These are phyloP conservation scores for Apostichopus japonicus DNA, from an alignment of 35 echinoderm and acorn worm genomes.

Conservation along the genomic window DNA sequence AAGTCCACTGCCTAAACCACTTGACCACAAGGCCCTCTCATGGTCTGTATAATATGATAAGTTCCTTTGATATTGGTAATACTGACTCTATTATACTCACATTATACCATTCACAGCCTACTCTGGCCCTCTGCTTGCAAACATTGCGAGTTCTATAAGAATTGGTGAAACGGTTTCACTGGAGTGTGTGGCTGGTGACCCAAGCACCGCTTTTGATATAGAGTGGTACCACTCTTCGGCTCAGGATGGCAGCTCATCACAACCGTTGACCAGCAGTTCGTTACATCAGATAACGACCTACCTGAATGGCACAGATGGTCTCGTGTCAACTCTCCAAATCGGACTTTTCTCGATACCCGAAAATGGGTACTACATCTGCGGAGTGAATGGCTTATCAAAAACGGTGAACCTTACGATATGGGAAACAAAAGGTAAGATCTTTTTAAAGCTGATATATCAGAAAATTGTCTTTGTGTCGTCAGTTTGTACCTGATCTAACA, in stretches of 20 bases:
- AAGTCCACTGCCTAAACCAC: too few relatives aligned
- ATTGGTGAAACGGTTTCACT: not conserved
- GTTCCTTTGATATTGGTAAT: too few relatives aligned
- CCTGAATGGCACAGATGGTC: not conserved
- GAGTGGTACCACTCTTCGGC: not conserved
- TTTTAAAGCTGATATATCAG: not conserved
- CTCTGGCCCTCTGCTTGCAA: not conserved
- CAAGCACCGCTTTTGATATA: conserved; percentile 13
- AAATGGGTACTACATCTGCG: conserved; percentile 2
- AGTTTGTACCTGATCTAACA: too few relatives aligned
- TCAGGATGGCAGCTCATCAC: not conserved
- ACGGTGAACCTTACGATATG: not conserved
- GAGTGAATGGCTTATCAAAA: not conserved
- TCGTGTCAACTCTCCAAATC: not conserved
- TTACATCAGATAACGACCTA: not conserved
- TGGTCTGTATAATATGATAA: too few relatives aligned
- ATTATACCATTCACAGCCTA: conserved; percentile 3
- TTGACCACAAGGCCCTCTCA: too few relatives aligned
- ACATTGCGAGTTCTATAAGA: not conserved
- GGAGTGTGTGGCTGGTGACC: conserved; percentile 16
- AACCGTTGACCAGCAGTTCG: not conserved
- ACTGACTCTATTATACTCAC: too few relatives aligned
- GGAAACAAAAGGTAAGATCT: not conserved
- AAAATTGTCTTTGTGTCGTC: too few relatives aligned
- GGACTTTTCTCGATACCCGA: not conserved